Evolutionary conservation across 2,888 invertebrate genomes (phyloP).

Genomic region (Drosophila borborema): DNA sequence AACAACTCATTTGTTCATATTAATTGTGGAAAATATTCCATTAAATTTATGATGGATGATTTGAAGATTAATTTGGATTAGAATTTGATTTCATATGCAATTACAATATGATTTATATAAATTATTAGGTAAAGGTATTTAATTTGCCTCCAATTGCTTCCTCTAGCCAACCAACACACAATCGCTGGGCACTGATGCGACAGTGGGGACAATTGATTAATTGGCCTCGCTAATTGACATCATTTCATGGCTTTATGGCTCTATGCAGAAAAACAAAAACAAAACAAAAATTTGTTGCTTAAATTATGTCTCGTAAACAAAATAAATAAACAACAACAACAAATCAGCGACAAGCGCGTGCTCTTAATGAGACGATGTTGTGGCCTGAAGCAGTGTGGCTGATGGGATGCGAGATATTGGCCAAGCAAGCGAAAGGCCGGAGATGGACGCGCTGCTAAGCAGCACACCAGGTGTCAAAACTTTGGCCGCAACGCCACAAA

Average conservation of each 20-base stretch:
- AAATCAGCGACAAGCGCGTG: conserved; percentile 4
- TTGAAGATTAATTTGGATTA: background rate
- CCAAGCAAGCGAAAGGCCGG: conserved; percentile 12
- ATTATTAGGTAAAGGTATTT: conserved; percentile 4
- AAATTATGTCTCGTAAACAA: conserved; percentile 21
- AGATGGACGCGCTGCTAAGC: conserved; percentile 9
- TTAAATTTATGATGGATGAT: background rate
- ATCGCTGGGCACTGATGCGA: background rate
- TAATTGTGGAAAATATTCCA: background rate
- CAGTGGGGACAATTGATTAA: conserved; percentile 48
- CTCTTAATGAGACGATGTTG: conserved; percentile 10
- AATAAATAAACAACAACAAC: background rate
- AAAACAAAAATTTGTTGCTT: conserved; percentile 5
- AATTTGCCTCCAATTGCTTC: conserved; percentile 12
- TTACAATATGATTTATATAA: background rate
- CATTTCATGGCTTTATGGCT: conserved; percentile 28
- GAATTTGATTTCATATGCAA: background rate
- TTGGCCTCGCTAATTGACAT: conserved; percentile 41
- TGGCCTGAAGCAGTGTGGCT: background rate
- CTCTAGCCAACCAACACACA: background rate
- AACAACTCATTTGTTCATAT: too few relatives aligned
- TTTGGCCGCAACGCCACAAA: conserved; percentile 25
- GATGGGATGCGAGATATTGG: conserved; percentile 2
- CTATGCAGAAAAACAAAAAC: conserved; percentile 21
- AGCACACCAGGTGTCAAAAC: conserved; percentile 55